Conservation (phyloP, 2,797 vertebrate species). For the Pangasius larnaudii region DNA sequence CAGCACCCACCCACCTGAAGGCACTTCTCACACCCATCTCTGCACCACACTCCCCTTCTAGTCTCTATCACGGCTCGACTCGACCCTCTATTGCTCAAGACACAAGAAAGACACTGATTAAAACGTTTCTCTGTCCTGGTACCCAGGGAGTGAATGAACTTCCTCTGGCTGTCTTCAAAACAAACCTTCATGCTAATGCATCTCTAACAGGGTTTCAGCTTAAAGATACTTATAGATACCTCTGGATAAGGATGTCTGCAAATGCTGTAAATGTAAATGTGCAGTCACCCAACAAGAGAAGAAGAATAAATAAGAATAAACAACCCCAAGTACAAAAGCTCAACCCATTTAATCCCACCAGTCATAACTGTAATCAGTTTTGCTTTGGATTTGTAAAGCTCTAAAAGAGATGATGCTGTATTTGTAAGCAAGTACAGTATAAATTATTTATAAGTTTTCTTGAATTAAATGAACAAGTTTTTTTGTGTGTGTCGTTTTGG, state of each 20-base stretch:
- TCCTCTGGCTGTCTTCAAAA: background rate
- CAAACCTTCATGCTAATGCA: background rate
- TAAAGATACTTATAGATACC: background rate
- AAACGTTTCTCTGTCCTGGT: background rate
- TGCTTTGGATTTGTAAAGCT: background rate
- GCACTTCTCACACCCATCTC: background rate
- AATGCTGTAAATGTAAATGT: background rate
- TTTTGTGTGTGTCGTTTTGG: too few species aligned
- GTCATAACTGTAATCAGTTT: background rate
- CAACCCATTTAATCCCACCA: background rate
- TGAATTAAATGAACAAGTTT: too few species aligned
- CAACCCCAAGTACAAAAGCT: background rate
- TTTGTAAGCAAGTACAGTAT: too few species aligned
- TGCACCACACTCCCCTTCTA: background rate
- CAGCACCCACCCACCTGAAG: background rate
- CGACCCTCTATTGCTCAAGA: background rate
- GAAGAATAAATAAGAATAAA: background rate
- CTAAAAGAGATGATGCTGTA: background rate
- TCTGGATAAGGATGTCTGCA: background rate
- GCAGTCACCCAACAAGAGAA: background rate
- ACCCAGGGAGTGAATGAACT: background rate
- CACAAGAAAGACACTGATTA: background rate
- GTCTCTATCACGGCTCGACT: background rate
- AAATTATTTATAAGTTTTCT: too few species aligned
- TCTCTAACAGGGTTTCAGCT: background rate